These are phyloP conservation scores for Lepidiolamprologus cunningtoni DNA, from an alignment of 2,113 vertebrate genomes.

Conservation along the genomic window DNA sequence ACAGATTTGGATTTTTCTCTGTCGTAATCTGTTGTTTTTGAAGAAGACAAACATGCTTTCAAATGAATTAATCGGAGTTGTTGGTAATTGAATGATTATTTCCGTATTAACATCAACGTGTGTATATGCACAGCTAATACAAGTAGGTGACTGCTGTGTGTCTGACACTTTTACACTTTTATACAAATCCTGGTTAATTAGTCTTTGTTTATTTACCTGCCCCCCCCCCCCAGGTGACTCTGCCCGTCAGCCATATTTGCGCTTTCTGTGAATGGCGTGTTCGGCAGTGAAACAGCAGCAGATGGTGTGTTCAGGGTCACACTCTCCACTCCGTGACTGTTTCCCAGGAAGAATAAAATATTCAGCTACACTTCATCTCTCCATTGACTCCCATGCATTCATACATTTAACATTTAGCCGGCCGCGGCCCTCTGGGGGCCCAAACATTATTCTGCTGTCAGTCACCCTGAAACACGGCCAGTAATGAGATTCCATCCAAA, in stretches of 20 bases:
- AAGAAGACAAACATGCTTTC: no score
- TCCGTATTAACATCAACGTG: no score
- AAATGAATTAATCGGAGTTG: no score
- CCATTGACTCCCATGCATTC: constrained; percentile 38
- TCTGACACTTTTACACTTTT: no score
- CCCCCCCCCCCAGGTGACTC: not conserved
- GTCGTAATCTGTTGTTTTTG: no score
- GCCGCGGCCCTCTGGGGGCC: constrained; percentile 13
- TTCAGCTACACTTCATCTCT: constrained; percentile 31
- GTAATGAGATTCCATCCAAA: constrained; percentile 50
- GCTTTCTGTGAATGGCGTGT: not conserved
- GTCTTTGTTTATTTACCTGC: no score
- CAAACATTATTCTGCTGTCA: constrained; percentile 53
- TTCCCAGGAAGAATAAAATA: constrained; percentile 30
- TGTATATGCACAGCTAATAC: no score
- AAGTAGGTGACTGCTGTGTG: no score
- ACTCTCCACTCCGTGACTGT: not conserved
- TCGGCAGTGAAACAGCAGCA: not conserved
- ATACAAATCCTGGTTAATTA: no score
- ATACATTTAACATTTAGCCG: constrained; percentile 54
- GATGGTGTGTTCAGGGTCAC: constrained; percentile 35
- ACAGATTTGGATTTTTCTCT: no score
- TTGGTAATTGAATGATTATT: no score
- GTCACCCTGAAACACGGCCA: constrained; percentile 29
- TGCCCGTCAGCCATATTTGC: not conserved